A percentile compares a stretch with the other conserved stretches of the same genome.
Conservation (phyloP, 2,888 invertebrate genomes). For the Ephialtes manifestator region DNA sequence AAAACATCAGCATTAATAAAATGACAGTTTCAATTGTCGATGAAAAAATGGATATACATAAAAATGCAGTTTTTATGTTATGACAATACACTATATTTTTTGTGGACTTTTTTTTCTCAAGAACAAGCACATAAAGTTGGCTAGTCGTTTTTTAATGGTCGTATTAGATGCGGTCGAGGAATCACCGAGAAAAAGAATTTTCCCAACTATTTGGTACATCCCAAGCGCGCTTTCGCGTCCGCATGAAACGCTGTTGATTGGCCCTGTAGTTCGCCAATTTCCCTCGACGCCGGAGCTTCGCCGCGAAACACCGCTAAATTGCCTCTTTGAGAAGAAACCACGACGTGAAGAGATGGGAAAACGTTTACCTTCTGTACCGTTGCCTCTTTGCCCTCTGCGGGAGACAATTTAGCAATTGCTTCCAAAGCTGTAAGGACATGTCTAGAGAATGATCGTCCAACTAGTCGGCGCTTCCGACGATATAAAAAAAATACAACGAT, state of each 20-base stretch:
- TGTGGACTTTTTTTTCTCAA: not conserved
- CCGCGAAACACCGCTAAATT: conserved; percentile 84
- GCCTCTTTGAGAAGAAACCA: conserved; percentile 83
- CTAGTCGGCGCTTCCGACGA: too few relatives aligned
- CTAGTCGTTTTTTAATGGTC: conserved; percentile 23
- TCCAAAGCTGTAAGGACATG: not conserved
- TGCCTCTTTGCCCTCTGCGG: conserved; percentile 29
- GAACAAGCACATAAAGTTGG: not conserved
- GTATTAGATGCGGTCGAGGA: conserved; percentile 53
- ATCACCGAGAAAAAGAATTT: conserved; percentile 64
- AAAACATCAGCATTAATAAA: too few relatives aligned
- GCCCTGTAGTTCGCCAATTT: conserved; percentile 84
- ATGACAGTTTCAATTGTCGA: not conserved
- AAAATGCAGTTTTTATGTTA: not conserved
- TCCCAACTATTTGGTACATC: conserved; percentile 59
- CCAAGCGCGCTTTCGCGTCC: conserved; percentile 81
- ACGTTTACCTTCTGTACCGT: conserved; percentile 68
- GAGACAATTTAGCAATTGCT: conserved; percentile 50
- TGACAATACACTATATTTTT: not conserved
- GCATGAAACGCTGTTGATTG: conserved; percentile 85
- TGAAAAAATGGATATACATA: too few relatives aligned
- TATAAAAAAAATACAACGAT: too few relatives aligned
- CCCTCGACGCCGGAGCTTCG: conserved; percentile 77
- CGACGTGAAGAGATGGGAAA: conserved; percentile 73
- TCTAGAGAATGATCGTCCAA: not conserved